Conservation (phyloP, 2,113 vertebrate genomes). For the Thalassarche chlororhynchos region DNA sequence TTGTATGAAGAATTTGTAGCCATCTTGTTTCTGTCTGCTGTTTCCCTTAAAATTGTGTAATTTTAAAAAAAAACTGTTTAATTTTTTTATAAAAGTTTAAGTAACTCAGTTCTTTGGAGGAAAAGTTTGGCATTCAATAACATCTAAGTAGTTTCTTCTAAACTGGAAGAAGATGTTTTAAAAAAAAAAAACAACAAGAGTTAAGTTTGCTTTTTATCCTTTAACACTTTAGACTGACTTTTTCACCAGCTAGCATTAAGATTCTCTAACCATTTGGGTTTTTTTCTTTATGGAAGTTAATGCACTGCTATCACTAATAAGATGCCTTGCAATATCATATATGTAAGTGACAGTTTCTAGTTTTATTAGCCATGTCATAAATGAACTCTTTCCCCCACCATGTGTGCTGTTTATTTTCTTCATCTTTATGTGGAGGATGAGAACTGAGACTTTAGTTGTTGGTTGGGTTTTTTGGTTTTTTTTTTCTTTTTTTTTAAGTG, state of each 20-base stretch:
- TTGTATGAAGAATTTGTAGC: background rate
- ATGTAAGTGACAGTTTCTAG: background rate
- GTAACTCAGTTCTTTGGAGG: background rate
- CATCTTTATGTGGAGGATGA: background rate
- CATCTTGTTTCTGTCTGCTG: background rate
- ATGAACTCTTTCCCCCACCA: fast-evolving
- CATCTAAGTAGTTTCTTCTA: fast-evolving
- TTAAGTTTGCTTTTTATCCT: background rate
- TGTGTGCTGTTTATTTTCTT: fast-evolving
- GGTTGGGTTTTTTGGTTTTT: background rate
- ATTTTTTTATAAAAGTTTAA: background rate
- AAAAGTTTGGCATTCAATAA: background rate
- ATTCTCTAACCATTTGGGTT: fast-evolving
- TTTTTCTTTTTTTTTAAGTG: fast-evolving
- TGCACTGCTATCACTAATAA: background rate
- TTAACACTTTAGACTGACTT: fast-evolving
- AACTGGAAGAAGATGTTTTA: background rate
- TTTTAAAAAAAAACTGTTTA: no score
- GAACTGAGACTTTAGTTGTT: background rate
- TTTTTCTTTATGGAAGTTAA: background rate
- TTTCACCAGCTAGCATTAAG: background rate
- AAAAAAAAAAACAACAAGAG: background rate
- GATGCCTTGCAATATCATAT: background rate
- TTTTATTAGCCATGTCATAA: background rate
- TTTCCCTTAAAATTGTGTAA: background rate